Evolutionary conservation across 2,113 vertebrate genomes (phyloP).

Genomic region (Mungos mungo): DNA sequence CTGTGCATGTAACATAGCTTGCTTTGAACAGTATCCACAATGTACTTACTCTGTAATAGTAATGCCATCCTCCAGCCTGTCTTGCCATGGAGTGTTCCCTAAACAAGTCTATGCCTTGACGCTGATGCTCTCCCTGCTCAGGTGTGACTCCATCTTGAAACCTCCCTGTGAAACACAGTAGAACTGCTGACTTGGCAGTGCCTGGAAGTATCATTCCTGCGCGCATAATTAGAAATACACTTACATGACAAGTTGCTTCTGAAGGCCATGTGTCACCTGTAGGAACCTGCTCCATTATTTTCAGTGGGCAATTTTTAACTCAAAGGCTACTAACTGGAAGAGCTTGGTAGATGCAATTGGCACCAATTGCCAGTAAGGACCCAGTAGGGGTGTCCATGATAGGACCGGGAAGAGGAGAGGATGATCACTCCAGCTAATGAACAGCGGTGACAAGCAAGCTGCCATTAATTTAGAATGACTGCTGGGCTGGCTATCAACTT

Average conservation of each 20-base stretch:
- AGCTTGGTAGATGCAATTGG: neutral
- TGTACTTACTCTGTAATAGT: neutral
- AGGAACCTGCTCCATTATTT: neutral
- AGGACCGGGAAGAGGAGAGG: neutral
- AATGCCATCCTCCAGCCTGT: neutral
- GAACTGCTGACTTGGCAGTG: neutral
- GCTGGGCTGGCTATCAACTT: neutral
- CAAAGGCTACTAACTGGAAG: neutral
- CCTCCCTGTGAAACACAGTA: neutral
- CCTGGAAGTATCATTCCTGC: neutral
- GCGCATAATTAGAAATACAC: neutral
- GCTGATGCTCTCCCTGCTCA: neutral
- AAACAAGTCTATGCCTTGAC: neutral
- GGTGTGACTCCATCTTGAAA: neutral
- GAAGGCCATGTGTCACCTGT: neutral
- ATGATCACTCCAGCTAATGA: neutral
- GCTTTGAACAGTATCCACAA: neutral
- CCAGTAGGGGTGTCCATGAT: fast-evolving
- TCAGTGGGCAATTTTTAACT: neutral
- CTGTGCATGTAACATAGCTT: neutral
- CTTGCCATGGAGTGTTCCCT: neutral
- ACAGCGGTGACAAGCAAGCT: neutral
- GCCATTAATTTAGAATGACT: neutral
- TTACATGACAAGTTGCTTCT: neutral
- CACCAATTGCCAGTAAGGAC: neutral